Base-by-base conservation (phyloP, 2,888 invertebrate species). In the Crossocerus cetratus region DNA sequence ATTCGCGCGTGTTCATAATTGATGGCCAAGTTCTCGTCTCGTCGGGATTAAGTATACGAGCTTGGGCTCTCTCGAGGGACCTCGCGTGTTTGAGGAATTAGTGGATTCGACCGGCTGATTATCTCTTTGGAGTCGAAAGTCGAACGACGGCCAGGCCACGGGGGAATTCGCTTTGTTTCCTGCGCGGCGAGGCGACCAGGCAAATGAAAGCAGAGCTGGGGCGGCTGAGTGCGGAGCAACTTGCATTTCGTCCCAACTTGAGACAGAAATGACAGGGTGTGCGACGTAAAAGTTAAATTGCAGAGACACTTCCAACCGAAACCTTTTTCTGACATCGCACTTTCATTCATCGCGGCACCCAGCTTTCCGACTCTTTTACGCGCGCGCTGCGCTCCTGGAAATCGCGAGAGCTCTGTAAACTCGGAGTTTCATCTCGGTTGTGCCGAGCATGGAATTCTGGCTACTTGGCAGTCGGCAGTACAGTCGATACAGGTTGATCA, bases 241-340 rank as follows among this genome's bases (percentile, higher is more conserved):
- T 42, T 32, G 54, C 21, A 55, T 55, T 64, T 69, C 49, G 42
- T 21, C 43, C 16, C 64, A 44, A 59, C 57, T 21, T n/a, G 63
- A 63, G 72, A 66, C 69, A 78, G 77, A 74, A 74, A 78, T 77
- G 77, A 78, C 77, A 78, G 65, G 72, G 73, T 60, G 73, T 60
- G 68, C 66, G 75, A 59, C 80, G 72, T 76, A 80, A 80, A 80
- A 80, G 80, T 80, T 80, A 78, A 80, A 80, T 80, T 80, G 77
- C 80, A 69, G 68, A 70, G 78, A 74, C 77, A 76, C 75, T 74
- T 79, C 58, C 69, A 68, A 53, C 61, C 68, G 63, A 73, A 71
- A 71, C 69, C 70, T 77, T 74, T 66, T 56, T 65, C 62, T 64
- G 45, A 58, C 59, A 55, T 58, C 68, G 59, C 43, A 54, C 61